These are phyloP conservation scores for Thelaira solivaga DNA, from an alignment of 2,888 invertebrate species.

Conservation along the genomic window DNA sequence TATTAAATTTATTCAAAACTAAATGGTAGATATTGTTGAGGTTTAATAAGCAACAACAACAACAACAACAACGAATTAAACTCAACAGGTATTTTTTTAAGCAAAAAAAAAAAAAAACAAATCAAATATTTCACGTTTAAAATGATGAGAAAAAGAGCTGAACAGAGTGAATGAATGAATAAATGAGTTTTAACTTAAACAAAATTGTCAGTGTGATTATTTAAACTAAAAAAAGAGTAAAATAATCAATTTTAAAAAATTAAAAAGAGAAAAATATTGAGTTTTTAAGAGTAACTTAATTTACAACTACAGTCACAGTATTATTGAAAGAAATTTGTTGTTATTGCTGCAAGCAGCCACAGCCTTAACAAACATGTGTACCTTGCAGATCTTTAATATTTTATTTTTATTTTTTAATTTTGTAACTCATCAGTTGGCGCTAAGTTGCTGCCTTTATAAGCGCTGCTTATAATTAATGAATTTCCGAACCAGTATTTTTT, in stretches of 20 bases:
- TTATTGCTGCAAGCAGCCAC: conserved; percentile 38
- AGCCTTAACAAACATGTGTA: conserved; percentile 41
- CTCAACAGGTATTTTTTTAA: conserved; percentile 37
- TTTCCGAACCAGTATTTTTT: not conserved
- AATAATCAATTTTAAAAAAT: too few species aligned
- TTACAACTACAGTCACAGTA: not conserved
- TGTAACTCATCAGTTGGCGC: conserved; percentile 17
- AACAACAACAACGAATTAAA: not conserved
- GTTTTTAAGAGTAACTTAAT: conserved; percentile 15
- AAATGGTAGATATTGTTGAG: not conserved
- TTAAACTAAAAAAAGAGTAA: too few species aligned
- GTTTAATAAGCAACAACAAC: too few species aligned
- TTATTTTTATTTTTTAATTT: not conserved
- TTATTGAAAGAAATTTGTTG: conserved; percentile 1
- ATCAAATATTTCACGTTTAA: too few species aligned
- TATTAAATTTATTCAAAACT: not conserved
- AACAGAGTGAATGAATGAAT: too few species aligned
- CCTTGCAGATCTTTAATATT: conserved; percentile 12
- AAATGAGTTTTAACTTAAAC: too few species aligned
- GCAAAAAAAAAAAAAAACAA: not conserved
- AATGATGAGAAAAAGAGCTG: not conserved
- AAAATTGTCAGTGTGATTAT: too few species aligned
- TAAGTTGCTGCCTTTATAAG: conserved; percentile 34
- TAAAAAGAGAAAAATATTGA: too few species aligned
- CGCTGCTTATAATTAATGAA: conserved; percentile 35